Evolutionary conservation across 2,888 invertebrate species (phyloP).

Genomic region (Cephus nigrinus): DNA sequence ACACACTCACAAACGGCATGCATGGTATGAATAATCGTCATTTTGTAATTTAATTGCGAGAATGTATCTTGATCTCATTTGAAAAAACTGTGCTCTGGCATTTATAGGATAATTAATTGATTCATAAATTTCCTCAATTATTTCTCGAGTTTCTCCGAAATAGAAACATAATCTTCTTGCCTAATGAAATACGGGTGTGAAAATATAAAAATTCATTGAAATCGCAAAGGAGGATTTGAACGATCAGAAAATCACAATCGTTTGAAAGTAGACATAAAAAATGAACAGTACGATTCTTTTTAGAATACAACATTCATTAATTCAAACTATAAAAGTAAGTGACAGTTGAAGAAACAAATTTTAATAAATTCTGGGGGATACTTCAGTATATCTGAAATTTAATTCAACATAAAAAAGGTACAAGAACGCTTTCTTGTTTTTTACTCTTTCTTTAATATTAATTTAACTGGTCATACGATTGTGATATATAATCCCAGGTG

Average conservation of each 20-base stretch:
- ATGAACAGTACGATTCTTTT: not conserved
- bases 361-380: not conserved
- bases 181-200: not conserved
- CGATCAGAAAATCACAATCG: not conserved
- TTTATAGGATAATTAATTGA: not conserved
- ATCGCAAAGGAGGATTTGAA: not conserved
- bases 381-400: not conserved
- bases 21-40: not conserved
- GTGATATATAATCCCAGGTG: not conserved
- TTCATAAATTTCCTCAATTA: not conserved
- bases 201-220: not conserved
- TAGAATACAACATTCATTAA: not conserved
- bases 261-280: not conserved
- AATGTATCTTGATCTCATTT: not conserved
- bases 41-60: not conserved
- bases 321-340: not conserved
- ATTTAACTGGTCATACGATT: too few species aligned
- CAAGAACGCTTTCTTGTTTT: not conserved
- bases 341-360: not conserved
- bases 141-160: not conserved
- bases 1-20: not conserved
- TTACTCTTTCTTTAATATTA: not conserved
- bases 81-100: not conserved
- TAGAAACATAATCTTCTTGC: not conserved
- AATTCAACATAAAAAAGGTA: not conserved